Conservation (phyloP, 1,140 invertebrate species). For the Drosophila asahinai region DNA sequence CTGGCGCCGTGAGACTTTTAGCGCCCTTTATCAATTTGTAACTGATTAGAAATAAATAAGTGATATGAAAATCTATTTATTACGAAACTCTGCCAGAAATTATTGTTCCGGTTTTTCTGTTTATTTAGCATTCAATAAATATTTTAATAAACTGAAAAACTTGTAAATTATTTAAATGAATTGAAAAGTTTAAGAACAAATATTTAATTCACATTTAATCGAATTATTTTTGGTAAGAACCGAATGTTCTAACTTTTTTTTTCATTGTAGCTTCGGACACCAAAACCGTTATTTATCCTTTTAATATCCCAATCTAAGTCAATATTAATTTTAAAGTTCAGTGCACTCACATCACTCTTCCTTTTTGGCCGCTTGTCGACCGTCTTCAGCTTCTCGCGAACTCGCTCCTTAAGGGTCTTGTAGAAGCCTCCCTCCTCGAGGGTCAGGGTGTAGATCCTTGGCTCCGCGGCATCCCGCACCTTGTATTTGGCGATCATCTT, state of each 20-base stretch:
- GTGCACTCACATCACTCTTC: conserved; percentile 75
- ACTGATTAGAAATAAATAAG: conserved; percentile 17
- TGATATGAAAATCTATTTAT: neutral
- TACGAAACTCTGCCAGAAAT: neutral
- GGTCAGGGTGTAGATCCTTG: conserved; percentile 88
- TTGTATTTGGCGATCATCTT: conserved; percentile 87
- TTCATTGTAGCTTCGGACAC: neutral
- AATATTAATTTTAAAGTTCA: neutral
- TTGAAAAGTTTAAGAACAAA: neutral
- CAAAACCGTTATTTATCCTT: neutral
- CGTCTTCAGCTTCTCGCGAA: conserved; percentile 85
- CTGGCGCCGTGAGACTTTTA: neutral
- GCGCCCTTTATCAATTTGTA: conserved; percentile 4
- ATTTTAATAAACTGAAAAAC: neutral
- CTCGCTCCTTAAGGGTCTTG: conserved; percentile 87
- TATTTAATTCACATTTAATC: too few species aligned
- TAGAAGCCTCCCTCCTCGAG: conserved; percentile 90
- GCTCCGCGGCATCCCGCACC: conserved; percentile 86
- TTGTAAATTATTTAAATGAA: neutral
- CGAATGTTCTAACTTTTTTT: too few species aligned
- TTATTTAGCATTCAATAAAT: neutral
- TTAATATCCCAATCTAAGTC: neutral
- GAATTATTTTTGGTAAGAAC: neutral
- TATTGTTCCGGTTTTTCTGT: neutral
- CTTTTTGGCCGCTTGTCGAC: conserved; percentile 82